Evolutionary conservation across 2,888 invertebrate species (phyloP).

Genomic region (Laothoe populi): DNA sequence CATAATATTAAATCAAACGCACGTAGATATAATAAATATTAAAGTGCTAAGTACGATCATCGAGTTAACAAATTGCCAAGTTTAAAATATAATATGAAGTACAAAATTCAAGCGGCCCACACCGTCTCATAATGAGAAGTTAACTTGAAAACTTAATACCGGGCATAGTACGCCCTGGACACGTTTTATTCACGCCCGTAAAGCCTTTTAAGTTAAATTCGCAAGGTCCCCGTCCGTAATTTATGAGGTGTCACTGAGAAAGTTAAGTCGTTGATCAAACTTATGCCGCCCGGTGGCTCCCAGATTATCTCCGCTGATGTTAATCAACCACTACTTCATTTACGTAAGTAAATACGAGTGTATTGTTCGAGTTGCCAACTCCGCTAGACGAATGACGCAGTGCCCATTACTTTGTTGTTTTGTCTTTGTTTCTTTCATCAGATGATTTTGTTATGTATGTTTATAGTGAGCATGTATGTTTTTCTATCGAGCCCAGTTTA

Average conservation of each 20-base stretch:
- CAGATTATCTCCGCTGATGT: conserved; percentile 59
- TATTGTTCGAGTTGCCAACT: conserved; percentile 40
- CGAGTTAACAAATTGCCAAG: conserved; percentile 26
- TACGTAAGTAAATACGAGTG: conserved; percentile 46
- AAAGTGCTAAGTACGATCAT: conserved; percentile 21
- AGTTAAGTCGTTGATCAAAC: conserved; percentile 69
- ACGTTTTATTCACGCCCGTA: conserved; percentile 65
- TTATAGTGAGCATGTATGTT: not conserved
- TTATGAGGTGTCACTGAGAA: conserved; percentile 67
- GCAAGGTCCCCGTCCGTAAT: conserved; percentile 55
- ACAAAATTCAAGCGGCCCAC: conserved; percentile 40
- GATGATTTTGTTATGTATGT: conserved; percentile 28
- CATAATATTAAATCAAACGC: conserved; percentile 18
- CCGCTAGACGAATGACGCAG: conserved; percentile 30
- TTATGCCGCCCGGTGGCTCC: conserved; percentile 47
- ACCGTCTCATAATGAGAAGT: conserved; percentile 60
- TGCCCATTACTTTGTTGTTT: conserved; percentile 16
- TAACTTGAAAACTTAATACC: conserved; percentile 63
- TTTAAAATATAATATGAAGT: conserved; percentile 39
- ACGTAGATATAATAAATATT: conserved; percentile 4
- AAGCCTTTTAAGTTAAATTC: conserved; percentile 64
- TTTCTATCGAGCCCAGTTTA: not conserved
- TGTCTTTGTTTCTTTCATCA: conserved; percentile 11
- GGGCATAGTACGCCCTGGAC: conserved; percentile 58
- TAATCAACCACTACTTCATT: conserved; percentile 53